These are phyloP conservation scores for Varecia variegata DNA, from an alignment of 2,797 vertebrate species.

Conservation along the genomic window DNA sequence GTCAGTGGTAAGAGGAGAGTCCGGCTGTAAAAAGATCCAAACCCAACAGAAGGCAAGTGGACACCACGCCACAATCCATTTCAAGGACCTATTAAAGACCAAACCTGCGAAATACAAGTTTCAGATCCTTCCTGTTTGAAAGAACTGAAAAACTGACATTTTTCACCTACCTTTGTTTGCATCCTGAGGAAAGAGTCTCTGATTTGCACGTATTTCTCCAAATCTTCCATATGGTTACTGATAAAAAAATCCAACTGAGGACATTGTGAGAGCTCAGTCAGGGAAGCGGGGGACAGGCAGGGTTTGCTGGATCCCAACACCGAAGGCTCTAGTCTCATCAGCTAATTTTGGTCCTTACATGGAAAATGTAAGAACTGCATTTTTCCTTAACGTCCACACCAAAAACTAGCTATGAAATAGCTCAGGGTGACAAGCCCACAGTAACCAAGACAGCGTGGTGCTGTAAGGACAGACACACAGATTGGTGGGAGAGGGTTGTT, in stretches of 20 bases:
- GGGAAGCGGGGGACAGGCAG: not conserved
- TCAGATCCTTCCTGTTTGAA: not conserved
- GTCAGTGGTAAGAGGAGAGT: not conserved
- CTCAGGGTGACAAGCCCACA: not conserved
- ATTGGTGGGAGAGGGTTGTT: not conserved
- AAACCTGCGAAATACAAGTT: not conserved
- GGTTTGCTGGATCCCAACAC: not conserved
- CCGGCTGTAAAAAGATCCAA: not conserved
- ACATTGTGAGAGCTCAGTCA: accelerated
- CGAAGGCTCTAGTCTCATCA: not conserved
- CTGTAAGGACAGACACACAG: accelerated
- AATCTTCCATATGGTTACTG: not conserved
- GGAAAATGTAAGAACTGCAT: not conserved
- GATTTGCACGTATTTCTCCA: not conserved
- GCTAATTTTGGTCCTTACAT: too few relatives aligned
- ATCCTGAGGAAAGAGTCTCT: not conserved
- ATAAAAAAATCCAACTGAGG: not conserved
- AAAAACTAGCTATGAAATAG: not conserved
- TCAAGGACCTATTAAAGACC: not conserved
- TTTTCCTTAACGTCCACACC: not conserved
- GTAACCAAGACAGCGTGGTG: not conserved
- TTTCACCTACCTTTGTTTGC: not conserved
- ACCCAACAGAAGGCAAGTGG: not conserved
- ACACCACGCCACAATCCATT: not conserved
- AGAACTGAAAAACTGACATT: not conserved